Base-by-base conservation (phyloP, 2,113 vertebrate species). In the Antigone vipio region DNA sequence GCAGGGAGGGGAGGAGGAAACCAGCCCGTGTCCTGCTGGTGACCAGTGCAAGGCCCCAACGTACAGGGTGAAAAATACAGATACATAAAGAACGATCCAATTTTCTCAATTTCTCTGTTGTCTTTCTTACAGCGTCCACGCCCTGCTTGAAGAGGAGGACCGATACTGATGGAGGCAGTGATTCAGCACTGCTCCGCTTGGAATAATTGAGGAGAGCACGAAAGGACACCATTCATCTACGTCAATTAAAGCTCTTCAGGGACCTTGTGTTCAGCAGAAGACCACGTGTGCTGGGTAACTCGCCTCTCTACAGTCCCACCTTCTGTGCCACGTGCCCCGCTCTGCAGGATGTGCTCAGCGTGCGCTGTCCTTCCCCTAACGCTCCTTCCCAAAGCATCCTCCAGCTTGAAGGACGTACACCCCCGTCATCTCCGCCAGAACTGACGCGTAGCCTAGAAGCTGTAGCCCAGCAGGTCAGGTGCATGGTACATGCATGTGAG, bases 301-400 rank as follows among this genome's bases (percentile, higher is more conserved):
- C 24, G 47, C 47, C 34, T 86, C 59, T 67, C 35, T 24, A 21
- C 17, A 29, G 9, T 45, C 55, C 45, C 81, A 77, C 34, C 42
- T 56, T 34, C 30, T 30, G 16, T 6, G 27, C 47, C 59, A 50
- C 11, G 1, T 34, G 29, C 26, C 81, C 44, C 3, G 16, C 62
- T 38, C 34, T 0, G 2, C 15, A 29, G 68, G 56, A 69, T 3
- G 1, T 11, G 21, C 26, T 42, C 38, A n/a, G 17, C 5, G 0
- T 1, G 1, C 3, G 1, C 23, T 9, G 30, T 67, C 67, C 66
- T 74, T 66, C 5, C 2, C 47, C 32, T 71, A 15, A 64, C 0
- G 6, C 6, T 64, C 74, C 59, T 73, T 76, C 6, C 1, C 50
- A 66, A 59, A 83, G 19, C 21, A 4, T 13, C 45, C 45, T 49